Base-by-base conservation (phyloP, 2,113 vertebrate genomes). In the Centropristis striata region DNA sequence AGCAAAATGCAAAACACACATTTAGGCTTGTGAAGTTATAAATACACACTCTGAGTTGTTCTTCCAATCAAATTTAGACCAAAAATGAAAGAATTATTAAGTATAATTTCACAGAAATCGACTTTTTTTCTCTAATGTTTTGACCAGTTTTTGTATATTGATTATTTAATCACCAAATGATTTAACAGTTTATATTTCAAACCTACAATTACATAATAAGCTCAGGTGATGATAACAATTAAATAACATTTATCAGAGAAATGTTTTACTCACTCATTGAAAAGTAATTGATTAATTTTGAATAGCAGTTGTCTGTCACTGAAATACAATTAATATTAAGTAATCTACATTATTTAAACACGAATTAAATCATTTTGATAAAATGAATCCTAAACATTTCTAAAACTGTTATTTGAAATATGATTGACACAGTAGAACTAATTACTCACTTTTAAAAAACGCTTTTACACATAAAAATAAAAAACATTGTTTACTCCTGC, bases 381-480 rank as follows among this genome's bases (percentile, higher is more conserved):
- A 28, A 76, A 75, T 58, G 42, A 51, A 66, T 0, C 10, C 4
- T 8, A 3, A 10, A 67, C 4, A 69, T 73, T 71, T 63, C 12
- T 11, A 27, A 51, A 71, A 61, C 13, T 25, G 32, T 0, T 44
- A n/a, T 61, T 51, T 60, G 10, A 32, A 81, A 81, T 21, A 39
- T 63, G 18, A 58, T 8, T 12, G 55, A 71, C 23, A 67, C 55
- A 46, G 8, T 73, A 10, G 0, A 70, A 23, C 2, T 73, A 59
- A 71, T 69, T 77, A 81, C 72, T 83, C 20, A 67, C 82, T 78
- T 41, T 10, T 41, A 4, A 70, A 64, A 63, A 25, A 58, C 18
- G n/a, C 66, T 71, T 71, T 47, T n/a, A 28, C 10, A 66, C 39
- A 75, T 55, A 36, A 67, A n/a, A 85, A 66, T 10, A 11, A 36